Conservation (phyloP, 2,113 vertebrate genomes). For the Amia ocellicauda region DNA sequence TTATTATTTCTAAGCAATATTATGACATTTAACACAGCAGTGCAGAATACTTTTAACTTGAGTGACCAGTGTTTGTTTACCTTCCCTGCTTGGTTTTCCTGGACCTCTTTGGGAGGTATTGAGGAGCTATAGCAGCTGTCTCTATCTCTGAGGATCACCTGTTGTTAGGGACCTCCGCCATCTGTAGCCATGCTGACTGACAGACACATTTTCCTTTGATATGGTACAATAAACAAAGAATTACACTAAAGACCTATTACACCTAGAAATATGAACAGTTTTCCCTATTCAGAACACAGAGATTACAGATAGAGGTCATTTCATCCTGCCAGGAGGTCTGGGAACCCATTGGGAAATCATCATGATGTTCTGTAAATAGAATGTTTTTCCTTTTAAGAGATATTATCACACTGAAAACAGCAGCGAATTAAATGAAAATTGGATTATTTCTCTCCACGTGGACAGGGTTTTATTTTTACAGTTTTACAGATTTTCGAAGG, state of each 20-base stretch:
- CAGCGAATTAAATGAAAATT: not conserved
- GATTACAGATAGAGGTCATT: slow-evolving; percentile 44
- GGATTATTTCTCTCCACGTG: not conserved
- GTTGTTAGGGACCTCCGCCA: slow-evolving; percentile 42
- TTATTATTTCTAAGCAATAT: too few relatives aligned
- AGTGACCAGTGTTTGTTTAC: not conserved
- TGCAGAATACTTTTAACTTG: too few relatives aligned
- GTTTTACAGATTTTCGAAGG: not conserved
- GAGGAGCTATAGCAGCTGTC: slow-evolving; percentile 28
- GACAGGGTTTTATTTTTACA: not conserved
- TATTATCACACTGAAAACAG: slow-evolving; percentile 4
- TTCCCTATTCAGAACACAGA: slow-evolving; percentile 41
- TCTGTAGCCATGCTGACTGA: slow-evolving; percentile 42
- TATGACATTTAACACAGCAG: too few relatives aligned
- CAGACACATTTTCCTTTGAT: too few relatives aligned
- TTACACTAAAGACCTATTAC: too few relatives aligned
- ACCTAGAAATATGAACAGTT: too few relatives aligned
- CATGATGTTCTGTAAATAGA: not conserved
- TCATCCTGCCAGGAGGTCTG: too few relatives aligned
- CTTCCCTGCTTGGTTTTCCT: too few relatives aligned
- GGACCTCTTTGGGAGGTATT: not conserved
- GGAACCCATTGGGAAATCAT: slow-evolving; percentile 7
- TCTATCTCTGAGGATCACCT: slow-evolving; percentile 32
- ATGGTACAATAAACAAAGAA: too few relatives aligned
- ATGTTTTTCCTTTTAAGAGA: not conserved